phyloP scores from a whole-genome alignment of 2,888 invertebrate genomes.

The Melanostoma scalare region DNA sequence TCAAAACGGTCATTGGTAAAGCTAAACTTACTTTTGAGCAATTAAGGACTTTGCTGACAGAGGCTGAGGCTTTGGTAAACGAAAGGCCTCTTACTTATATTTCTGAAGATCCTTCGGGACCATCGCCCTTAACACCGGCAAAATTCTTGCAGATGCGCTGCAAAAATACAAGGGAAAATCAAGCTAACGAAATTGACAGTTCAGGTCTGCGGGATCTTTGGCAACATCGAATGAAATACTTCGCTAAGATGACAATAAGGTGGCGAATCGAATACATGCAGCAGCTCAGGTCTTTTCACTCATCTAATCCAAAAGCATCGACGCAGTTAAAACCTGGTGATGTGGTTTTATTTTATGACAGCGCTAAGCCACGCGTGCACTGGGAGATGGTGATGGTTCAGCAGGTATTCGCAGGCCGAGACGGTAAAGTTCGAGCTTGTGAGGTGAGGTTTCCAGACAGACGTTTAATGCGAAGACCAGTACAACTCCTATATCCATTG shows the following conservation, averaged over 20 bases:
- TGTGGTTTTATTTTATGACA: slow-evolving; percentile 36
- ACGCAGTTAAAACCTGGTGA: slow-evolving; percentile 23
- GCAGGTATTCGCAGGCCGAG: slow-evolving; percentile 32
- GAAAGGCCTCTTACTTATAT: slow-evolving; percentile 26
- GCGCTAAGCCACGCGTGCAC: slow-evolving; percentile 14
- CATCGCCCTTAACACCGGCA: slow-evolving; percentile 19
- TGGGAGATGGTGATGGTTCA: slow-evolving; percentile 37
- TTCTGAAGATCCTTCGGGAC: slow-evolving; percentile 7
- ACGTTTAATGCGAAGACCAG: slow-evolving; percentile 12
- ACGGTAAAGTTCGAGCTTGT: slow-evolving; percentile 39
- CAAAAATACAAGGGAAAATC: neutral
- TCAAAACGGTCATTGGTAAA: slow-evolving; percentile 53
- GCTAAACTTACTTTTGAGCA: slow-evolving; percentile 29
- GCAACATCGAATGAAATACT: slow-evolving; percentile 35
- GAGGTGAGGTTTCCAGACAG: slow-evolving; percentile 21
- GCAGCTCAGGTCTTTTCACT: slow-evolving; percentile 45
- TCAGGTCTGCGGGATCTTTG: slow-evolving; percentile 14
- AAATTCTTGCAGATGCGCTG: slow-evolving; percentile 19
- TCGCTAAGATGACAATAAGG: slow-evolving; percentile 17
- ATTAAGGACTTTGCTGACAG: slow-evolving; percentile 16
- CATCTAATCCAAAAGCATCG: slow-evolving; percentile 18
- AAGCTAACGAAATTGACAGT: slow-evolving; percentile 3
- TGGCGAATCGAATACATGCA: slow-evolving; percentile 41
- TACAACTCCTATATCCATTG: slow-evolving; percentile 17
- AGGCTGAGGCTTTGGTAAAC: slow-evolving; percentile 32